Evolutionary conservation across 1,140 invertebrate species (phyloP), one percentile per base, ranked within the genome.

Genomic region (Belonocnema kinseyi): DNA sequence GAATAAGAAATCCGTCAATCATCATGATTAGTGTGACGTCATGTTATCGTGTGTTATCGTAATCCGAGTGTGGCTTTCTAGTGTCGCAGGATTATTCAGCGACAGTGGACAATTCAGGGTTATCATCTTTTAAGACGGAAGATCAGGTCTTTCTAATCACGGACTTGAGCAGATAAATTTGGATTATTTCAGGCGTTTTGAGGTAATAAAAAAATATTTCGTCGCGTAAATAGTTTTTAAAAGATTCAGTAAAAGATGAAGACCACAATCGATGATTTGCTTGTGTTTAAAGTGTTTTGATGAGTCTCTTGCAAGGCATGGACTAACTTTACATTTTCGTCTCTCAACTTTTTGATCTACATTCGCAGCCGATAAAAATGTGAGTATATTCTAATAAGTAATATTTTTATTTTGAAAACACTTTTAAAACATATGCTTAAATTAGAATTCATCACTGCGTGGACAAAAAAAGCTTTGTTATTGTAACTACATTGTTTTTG

Each of bases 1-100:
- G 46, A 66, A 66, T 33, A 66, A 66, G 33, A 66, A 66, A 66
- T 66, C 61, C n/a, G 61, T 66, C 61, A 66, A 21, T 66, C 33
- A n/a, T 40, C 26, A 66, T 40, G 61, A 66, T 61, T 0, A 61
- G 12, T 14, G 58, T 66, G 61, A 66, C 61, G 61, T 66, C 61
- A 66, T 21, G 21, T 14, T 14, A 66, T 66, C 40, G 61, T 66
- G 40, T 21, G 21, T 14, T 14, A 66, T 66, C 40, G 61, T 66
- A 66, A 66, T 66, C 13, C 40, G n/a, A 21, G 13, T 66, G 4
- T 66, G 13, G 14, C 33, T 33, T 61, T 2, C 40, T 66, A 40
- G 40, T 40, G 13, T 40, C 3, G 61, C 21, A 66, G 26, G 7
- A 14, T 40, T 66, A 14, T 16, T 66, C 3, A 3, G 14, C 7